These are phyloP conservation scores for Horisme vitalbata DNA, from an alignment of 2,888 invertebrate genomes.

Conservation along the genomic window DNA sequence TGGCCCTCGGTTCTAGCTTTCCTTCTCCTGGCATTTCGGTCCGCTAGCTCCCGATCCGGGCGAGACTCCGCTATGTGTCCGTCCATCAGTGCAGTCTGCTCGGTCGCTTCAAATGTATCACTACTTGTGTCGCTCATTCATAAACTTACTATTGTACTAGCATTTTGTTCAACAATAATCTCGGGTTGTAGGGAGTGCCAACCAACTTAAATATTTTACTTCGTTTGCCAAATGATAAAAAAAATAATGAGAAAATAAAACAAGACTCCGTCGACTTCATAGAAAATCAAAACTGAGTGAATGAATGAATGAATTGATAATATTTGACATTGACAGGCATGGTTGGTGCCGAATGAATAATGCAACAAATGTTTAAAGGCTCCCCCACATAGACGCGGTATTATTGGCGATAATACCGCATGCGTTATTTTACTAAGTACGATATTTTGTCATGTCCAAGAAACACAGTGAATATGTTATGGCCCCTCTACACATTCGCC, in stretches of 20 bases:
- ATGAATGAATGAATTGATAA: no score
- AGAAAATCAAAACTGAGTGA: no score
- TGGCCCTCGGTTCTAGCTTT: conserved; percentile 78
- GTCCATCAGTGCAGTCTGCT: conserved; percentile 93
- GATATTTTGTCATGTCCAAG: no score
- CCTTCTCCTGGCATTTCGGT: conserved; percentile 80
- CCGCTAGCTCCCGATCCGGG: conserved; percentile 79
- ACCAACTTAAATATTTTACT: neutral
- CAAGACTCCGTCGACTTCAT: neutral
- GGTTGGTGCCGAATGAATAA: no score
- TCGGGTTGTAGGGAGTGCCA: neutral
- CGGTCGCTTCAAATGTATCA: conserved; percentile 85
- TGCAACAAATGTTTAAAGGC: no score
- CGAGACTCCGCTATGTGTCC: conserved; percentile 89
- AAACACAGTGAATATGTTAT: no score
- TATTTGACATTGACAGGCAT: no score
- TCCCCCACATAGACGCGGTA: no score
- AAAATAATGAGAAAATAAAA: conserved; percentile 6
- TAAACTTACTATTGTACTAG: conserved; percentile 40
- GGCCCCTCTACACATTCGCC: no score
- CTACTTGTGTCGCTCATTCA: conserved; percentile 73
- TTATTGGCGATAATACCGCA: no score
- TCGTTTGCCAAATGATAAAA: neutral
- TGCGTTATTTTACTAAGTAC: no score
- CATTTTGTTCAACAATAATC: conserved; percentile 44